Evolutionary conservation across 92 coral and sea anemone genomes (phyloP), one percentile per base, ranked within the genome.

Genomic region (Desmophyllum pertusum): DNA sequence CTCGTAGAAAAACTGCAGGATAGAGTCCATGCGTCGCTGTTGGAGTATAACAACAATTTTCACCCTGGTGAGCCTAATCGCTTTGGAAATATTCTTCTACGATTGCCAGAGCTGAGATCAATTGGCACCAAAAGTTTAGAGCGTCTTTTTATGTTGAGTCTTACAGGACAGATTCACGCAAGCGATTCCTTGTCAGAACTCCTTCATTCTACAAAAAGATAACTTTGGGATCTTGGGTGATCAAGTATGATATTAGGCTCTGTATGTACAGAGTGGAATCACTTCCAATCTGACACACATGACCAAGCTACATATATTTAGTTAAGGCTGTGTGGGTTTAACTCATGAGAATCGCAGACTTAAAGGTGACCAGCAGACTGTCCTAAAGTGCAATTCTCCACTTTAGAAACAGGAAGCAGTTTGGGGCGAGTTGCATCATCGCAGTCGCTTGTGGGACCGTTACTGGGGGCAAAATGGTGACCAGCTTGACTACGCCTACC

Each of bases 101-200:
- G 99, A 62, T 83, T 97, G 40, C 99, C 99, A 40, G 99, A 97
- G 73, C 84, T 97, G 62, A 86, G 99, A 35, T 97, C 99, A 29
- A 97, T 97, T 74, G 98, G 99, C 30, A 97, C 98, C 13, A 97
- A 97, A 80, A 90, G 98, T 71, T 64, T 95, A 77, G 99, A 97
- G 72, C 92, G 99, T 31, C 80, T 97, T 77, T 97, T 97, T 75
- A 89, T 94, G 95, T 76, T 94, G 70, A 92, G 90, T 66, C 90
- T 94, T 19, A 94, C 98, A 1, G 93, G 95, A 80, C 98, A 94
- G 74, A 94, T 94, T 35, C 66, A 85, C 46, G 92, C 94, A 6
- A 90, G 93, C 13, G 36, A 33, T 6, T 77, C 92, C 8, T 75
- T 94, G 48, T 88, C 91, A 23, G 95, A 92, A 18, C 86, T 94